These are phyloP conservation scores for Netelia inedita DNA, from an alignment of 2,888 invertebrate genomes.

Conservation along the genomic window DNA sequence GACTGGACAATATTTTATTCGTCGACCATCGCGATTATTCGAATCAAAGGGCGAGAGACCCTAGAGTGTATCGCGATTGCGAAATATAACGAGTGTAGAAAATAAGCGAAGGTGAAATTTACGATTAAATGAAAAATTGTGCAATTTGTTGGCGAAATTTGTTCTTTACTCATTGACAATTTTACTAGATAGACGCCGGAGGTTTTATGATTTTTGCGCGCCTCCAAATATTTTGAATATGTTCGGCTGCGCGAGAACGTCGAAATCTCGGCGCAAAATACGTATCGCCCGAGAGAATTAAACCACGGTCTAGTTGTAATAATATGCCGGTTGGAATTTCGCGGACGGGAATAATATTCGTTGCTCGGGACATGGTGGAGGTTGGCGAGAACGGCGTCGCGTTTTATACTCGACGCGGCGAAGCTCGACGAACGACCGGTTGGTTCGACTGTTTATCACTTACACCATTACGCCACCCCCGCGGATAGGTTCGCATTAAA, in stretches of 20 bases:
- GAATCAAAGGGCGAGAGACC: background rate
- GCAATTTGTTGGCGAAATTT: background rate
- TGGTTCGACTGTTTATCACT: constrained; percentile 48
- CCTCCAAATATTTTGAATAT: too few species aligned
- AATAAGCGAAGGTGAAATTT: background rate
- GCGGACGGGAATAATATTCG: constrained; percentile 24
- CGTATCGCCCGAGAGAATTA: constrained; percentile 19
- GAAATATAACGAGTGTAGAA: background rate
- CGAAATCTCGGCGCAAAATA: background rate
- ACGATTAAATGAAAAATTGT: background rate
- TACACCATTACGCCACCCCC: background rate
- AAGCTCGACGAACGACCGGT: constrained; percentile 54
- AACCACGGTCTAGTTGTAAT: background rate
- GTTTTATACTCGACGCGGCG: constrained; percentile 35
- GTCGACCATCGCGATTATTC: background rate
- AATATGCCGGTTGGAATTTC: constrained; percentile 18
- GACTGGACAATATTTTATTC: background rate
- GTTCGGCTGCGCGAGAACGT: too few species aligned
- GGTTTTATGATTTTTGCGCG: too few species aligned
- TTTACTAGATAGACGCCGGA: too few species aligned
- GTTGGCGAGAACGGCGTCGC: constrained; percentile 14
- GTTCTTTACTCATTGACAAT: too few species aligned
- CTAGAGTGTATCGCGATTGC: background rate
- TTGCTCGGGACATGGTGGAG: constrained; percentile 10
- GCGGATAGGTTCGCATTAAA: constrained; percentile 24